Evolutionary conservation across 2,113 vertebrate genomes (phyloP).

Genomic region (Malurus elegans): DNA sequence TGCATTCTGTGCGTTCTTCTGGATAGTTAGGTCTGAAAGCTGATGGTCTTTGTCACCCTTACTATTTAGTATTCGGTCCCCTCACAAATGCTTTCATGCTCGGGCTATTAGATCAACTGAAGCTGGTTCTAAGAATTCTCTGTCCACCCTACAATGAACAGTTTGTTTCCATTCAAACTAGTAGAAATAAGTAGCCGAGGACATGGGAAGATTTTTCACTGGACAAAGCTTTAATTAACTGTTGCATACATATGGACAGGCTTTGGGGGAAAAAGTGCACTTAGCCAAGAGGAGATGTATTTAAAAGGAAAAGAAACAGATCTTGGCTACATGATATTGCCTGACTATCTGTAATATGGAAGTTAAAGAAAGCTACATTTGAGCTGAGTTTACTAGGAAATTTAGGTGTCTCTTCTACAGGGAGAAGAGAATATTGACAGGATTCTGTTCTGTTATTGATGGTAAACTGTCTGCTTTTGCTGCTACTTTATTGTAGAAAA

Average conservation of each 20-base stretch:
- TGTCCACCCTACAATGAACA: slow-evolving; percentile 57
- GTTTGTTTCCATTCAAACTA: slow-evolving; percentile 56
- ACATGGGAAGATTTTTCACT: slow-evolving; percentile 24
- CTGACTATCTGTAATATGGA: neutral
- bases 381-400: neutral
- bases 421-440: neutral
- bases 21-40: slow-evolving; percentile 45
- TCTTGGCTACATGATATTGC: neutral
- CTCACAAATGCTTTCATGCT: slow-evolving; percentile 49
- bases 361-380: neutral
- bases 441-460: neutral
- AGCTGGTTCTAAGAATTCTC: slow-evolving; percentile 52
- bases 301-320: neutral
- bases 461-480: neutral
- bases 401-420: neutral
- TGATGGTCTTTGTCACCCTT: slow-evolving; percentile 40
- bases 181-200: slow-evolving; percentile 7
- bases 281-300: neutral
- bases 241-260: neutral
- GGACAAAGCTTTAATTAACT: slow-evolving; percentile 46
- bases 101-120: slow-evolving; percentile 36
- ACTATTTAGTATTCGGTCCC: slow-evolving; percentile 7
- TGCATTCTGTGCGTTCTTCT: slow-evolving; percentile 17
- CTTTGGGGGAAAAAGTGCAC: neutral
- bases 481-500: neutral